A percentile compares a stretch with the other conserved stretches of the same genome.
Conservation (phyloP, 2,888 invertebrate genomes). For the Meghimatium bilineatum region DNA sequence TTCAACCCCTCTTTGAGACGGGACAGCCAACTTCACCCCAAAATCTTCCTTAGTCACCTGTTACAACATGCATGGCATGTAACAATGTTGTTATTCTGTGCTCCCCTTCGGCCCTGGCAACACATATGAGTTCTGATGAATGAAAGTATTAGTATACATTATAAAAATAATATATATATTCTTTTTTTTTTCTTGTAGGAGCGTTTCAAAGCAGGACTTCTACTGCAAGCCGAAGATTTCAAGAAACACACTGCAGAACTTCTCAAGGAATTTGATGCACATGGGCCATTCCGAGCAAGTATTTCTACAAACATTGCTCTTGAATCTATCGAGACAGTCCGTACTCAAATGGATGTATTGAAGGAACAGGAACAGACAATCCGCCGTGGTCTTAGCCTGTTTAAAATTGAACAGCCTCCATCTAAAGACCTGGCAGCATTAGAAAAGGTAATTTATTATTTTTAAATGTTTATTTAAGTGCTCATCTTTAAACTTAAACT, state of each 20-base stretch:
- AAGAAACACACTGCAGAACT: slow-evolving; percentile 84
- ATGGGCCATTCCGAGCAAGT: slow-evolving; percentile 77
- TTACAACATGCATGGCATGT: too few species aligned
- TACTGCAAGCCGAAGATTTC: slow-evolving; percentile 85
- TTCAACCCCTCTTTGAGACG: too few species aligned
- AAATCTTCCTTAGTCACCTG: too few species aligned
- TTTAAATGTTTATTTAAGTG: too few species aligned
- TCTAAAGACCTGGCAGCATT: slow-evolving; percentile 76
- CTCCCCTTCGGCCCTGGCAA: too few species aligned
- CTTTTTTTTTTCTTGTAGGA: slow-evolving; percentile 64
- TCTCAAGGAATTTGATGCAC: slow-evolving; percentile 83
- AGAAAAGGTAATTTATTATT: slow-evolving; percentile 72
- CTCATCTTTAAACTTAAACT: too few species aligned
- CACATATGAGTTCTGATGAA: too few species aligned
- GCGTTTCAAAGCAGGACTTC: slow-evolving; percentile 81
- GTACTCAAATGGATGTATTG: slow-evolving; percentile 77
- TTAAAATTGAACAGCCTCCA: slow-evolving; percentile 86
- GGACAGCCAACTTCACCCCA: too few species aligned
- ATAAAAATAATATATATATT: not conserved
- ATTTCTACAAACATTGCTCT: slow-evolving; percentile 74
- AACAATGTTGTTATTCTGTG: too few species aligned
- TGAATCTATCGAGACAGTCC: slow-evolving; percentile 68
- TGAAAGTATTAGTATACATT: too few species aligned
- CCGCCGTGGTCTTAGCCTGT: slow-evolving; percentile 83
- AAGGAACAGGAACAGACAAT: slow-evolving; percentile 83